Evolutionary conservation across 2,888 invertebrate genomes (phyloP).

Genomic region (Noctua janthina): DNA sequence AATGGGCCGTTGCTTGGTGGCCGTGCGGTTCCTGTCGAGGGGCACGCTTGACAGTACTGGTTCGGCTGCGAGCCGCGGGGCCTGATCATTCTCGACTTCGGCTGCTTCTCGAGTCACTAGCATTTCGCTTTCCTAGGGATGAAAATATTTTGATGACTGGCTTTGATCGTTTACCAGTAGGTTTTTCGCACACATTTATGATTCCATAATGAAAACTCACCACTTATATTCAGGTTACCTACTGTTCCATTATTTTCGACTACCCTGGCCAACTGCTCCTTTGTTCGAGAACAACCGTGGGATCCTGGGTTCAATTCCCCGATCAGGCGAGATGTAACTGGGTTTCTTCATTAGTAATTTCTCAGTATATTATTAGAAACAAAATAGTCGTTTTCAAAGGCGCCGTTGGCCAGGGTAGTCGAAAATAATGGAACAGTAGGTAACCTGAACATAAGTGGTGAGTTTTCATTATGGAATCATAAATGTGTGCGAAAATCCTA

Average conservation of each 20-base stretch:
- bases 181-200: not conserved
- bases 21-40: conserved; percentile 76
- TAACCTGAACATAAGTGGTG: not conserved
- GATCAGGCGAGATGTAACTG: too few species aligned
- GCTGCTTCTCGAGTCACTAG: conserved; percentile 78
- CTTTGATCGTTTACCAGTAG: not conserved
- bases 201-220: not conserved
- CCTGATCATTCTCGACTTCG: conserved; percentile 83
- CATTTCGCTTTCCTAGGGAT: conserved; percentile 78
- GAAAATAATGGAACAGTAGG: not conserved
- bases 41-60: conserved; percentile 53
- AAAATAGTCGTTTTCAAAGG: not conserved
- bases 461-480: not conserved
- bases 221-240: not conserved
- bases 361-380: too few species aligned
- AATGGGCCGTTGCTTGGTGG: conserved; percentile 85
- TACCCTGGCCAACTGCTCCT: not conserved
- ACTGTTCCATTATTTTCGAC: not conserved
- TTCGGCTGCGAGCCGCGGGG: conserved; percentile 67
- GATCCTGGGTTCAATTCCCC: too few species aligned
- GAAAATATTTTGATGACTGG: conserved; percentile 3
- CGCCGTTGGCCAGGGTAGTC: not conserved
- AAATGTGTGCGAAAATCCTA: not conserved
- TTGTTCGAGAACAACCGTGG: not conserved
- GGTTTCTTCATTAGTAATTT: too few species aligned